Base-by-base conservation (phyloP, 2,888 invertebrate species). In the Cartodere bifasciata region DNA sequence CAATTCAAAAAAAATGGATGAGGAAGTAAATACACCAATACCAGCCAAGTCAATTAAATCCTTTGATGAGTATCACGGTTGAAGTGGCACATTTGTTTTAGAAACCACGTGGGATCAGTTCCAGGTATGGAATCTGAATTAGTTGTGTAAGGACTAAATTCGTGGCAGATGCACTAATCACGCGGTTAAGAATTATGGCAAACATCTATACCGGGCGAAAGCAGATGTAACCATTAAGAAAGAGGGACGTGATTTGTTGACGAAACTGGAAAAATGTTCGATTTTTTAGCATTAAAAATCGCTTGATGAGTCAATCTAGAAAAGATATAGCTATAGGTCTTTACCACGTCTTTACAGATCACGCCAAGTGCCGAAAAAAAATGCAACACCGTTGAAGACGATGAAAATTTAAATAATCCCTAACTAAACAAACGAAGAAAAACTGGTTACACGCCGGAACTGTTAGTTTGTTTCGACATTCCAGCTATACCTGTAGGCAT, bases 171-270 rank as follows among this genome's bases (percentile, higher is more conserved):
- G 43, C 21, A 37, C 40, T 7, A 45, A 44, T 26, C 43, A 43
- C 30, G 34, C 32, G 4, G 7, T 45, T 12, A 44, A 43, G 32
- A 44, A 44, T 35, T 44, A 42, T 27, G 40, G 40, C 4, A 43
- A 41, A 23, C 22, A 31, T n/a, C 31, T 43, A 11, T 15, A 25
- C 4, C 33, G 32, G 17, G 29, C 39, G 5, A 42, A 43, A 32
- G 23, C n/a, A 10, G 43, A 43, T 28, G 39, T 29, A 1, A 17
- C 32, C 5, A 40, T 44, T 6, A 27, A 29, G 16, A 10, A 34
- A 6, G 16, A 30, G 26, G 40, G 39, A 6, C 16, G 41, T 29
- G 41, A 39, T 23, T 10, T 43, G 3, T 13, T 38, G 2, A 39
- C 36, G 2, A 16, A 28, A 7, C n/a, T n/a, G 21, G 42, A 40